phyloP scores from a whole-genome alignment of 2,888 invertebrate genomes.

The Dolomedes plantarius region DNA sequence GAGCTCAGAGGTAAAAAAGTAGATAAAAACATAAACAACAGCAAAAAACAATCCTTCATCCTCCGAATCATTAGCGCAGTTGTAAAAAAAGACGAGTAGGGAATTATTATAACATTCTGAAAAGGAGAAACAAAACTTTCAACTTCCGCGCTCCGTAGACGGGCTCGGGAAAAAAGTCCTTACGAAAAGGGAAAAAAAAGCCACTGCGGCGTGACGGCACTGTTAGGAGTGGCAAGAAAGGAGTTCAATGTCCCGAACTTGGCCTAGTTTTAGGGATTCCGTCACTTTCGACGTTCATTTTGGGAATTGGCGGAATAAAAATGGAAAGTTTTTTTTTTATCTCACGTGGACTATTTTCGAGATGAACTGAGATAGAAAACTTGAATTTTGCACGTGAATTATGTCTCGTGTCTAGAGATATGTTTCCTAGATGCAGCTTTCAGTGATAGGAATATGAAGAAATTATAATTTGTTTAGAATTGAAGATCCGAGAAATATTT shows the following conservation, averaged over 20 bases:
- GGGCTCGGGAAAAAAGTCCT: conserved; percentile 8
- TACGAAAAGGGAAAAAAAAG: conserved; percentile 8
- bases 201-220: background rate
- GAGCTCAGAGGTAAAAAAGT: too few relatives aligned
- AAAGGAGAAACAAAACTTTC: background rate
- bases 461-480: too few relatives aligned
- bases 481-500: too few relatives aligned
- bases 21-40: too few relatives aligned
- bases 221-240: background rate
- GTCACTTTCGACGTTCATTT: background rate
- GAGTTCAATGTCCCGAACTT: conserved; percentile 26
- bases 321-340: too few relatives aligned
- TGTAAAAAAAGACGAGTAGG: background rate
- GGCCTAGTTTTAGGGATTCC: conserved; percentile 6
- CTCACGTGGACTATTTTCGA: too few relatives aligned
- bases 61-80: background rate
- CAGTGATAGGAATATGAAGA: too few relatives aligned
- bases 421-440: too few relatives aligned
- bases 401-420: too few relatives aligned
- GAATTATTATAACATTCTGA: background rate
- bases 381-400: too few relatives aligned
- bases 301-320: background rate
- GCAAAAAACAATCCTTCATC: background rate
- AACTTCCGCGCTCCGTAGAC: background rate
- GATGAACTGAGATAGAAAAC: too few relatives aligned